Base-by-base conservation (phyloP, 2,888 invertebrate genomes). In the Masnerella sp. region DNA sequence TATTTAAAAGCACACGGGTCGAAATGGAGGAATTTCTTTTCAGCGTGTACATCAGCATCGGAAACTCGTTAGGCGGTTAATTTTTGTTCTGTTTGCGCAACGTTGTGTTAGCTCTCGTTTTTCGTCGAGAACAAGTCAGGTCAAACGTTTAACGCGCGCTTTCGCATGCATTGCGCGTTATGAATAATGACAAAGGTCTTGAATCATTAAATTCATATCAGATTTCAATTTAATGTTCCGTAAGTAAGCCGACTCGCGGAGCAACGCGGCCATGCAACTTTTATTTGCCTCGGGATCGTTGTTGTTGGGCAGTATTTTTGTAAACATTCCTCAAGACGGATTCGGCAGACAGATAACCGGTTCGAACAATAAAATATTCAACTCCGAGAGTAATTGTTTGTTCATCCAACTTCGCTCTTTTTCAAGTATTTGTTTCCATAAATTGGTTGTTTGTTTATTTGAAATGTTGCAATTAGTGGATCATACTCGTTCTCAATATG, bases 201-300 rank as follows among this genome's bases (percentile, higher is more conserved):
- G 42, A 42, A 47, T 61, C 49, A 61, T 61, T 62, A 52, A 64
- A 52, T 18, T 52, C 43, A 52, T 64, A 64, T 52, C 49, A 52
- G 52, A 18, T 36, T 64, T 52, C 52, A 64, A 64, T 52, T 64
- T 64, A 51, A 51, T 51, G 42, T 42, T 42, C 42, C 51, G 62
- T 42, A 51, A 51, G 38, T 51, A 62, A 42, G 62, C 22, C 17
- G 42, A 30, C 22, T 49, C 38, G 30, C 5, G 25, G 12, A 5
- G 14, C 36, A 18, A 28, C 25, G 40, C 14, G n/a, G 34, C 12
- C 7, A 11, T 62, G 32, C 30, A 62, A 51, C 5, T 61, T 62
- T 51, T 51, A 62, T 62, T 51, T 36, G 28, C 5, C 12, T 25
- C n/a, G 15, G 20, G 15, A 28, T 59, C 22, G 36, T 51, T 51